Percentiles rank a stretch among this genome's conserved stretches.
Conservation (phyloP, 1,140 invertebrate genomes). For the Drosophila kurseongensis region DNA sequence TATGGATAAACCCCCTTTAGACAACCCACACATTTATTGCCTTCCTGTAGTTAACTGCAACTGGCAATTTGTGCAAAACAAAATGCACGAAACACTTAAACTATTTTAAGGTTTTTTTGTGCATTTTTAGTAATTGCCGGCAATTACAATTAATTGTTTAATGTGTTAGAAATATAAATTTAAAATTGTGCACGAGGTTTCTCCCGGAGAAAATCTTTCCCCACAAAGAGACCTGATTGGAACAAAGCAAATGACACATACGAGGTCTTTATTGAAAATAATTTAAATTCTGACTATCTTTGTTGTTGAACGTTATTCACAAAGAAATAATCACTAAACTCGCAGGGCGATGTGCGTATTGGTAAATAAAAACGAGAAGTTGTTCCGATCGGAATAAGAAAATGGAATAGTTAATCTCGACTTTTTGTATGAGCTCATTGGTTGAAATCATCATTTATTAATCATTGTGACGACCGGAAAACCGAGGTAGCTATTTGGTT, state of each 20-base stretch:
- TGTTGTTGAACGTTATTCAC: constrained; percentile 23
- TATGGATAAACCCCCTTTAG: constrained; percentile 10
- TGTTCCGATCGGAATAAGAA: background rate
- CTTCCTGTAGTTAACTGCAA: constrained; percentile 22
- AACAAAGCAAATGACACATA: constrained; percentile 31
- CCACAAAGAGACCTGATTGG: constrained; percentile 6
- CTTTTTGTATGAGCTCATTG: constrained; percentile 24
- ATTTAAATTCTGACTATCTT: constrained; percentile 9
- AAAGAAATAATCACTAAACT: constrained; percentile 14
- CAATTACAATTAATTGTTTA: constrained; percentile 44
- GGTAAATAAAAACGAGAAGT: background rate
- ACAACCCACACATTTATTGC: background rate
- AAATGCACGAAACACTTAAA: constrained; percentile 25
- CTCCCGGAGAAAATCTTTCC: constrained; percentile 2
- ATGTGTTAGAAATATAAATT: constrained; percentile 24
- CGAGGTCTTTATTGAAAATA: constrained; percentile 27
- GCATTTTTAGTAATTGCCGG: constrained; percentile 13
- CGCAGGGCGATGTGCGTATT: background rate
- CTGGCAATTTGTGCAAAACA: constrained; percentile 35
- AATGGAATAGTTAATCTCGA: background rate
- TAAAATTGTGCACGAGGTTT: constrained; percentile 4
- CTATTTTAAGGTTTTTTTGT: constrained; percentile 15
- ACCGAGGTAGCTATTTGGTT: background rate
- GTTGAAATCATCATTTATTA: constrained; percentile 1
- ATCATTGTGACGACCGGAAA: constrained; percentile 2